These are phyloP conservation scores for Oligia latruncula DNA, from an alignment of 2,888 invertebrate genomes.

Conservation along the genomic window DNA sequence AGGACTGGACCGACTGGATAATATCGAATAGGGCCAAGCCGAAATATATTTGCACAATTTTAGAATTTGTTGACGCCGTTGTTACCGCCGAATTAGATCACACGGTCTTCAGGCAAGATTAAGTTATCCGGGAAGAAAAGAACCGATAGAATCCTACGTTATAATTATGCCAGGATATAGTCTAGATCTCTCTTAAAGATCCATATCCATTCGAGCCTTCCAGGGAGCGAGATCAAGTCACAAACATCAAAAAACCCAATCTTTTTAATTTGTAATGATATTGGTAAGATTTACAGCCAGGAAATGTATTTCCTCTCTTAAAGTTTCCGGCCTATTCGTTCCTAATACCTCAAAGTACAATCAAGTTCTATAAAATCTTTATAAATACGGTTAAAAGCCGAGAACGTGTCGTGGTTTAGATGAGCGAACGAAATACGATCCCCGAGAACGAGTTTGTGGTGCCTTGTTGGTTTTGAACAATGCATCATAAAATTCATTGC, in stretches of 20 bases:
- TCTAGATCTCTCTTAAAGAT: not conserved
- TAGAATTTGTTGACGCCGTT: not conserved
- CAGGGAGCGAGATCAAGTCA: conserved; percentile 12
- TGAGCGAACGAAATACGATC: conserved; percentile 77
- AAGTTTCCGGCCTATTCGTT: conserved; percentile 61
- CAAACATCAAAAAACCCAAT: conserved; percentile 31
- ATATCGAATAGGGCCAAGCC: not conserved
- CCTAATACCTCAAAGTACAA: conserved; percentile 59
- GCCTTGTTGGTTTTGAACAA: conserved; percentile 75
- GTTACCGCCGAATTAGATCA: not conserved
- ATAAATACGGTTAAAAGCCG: conserved; percentile 55
- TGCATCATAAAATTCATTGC: conserved; percentile 72
- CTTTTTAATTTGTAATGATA: conserved; percentile 41
- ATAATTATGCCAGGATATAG: not conserved
- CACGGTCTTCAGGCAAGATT: not conserved
- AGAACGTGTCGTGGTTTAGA: conserved; percentile 65
- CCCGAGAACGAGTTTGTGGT: conserved; percentile 76
- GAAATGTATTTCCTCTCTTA: conserved; percentile 64
- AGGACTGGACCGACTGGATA: not conserved
- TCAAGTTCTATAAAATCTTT: conserved; percentile 60
- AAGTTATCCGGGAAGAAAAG: not conserved
- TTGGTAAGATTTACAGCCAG: conserved; percentile 56
- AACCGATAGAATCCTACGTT: not conserved
- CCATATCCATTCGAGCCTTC: conserved; percentile 3
- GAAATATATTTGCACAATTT: conserved; percentile 1